Conservation (phyloP, 2,113 vertebrate species). For the Machaerirhynchus nigripectus region DNA sequence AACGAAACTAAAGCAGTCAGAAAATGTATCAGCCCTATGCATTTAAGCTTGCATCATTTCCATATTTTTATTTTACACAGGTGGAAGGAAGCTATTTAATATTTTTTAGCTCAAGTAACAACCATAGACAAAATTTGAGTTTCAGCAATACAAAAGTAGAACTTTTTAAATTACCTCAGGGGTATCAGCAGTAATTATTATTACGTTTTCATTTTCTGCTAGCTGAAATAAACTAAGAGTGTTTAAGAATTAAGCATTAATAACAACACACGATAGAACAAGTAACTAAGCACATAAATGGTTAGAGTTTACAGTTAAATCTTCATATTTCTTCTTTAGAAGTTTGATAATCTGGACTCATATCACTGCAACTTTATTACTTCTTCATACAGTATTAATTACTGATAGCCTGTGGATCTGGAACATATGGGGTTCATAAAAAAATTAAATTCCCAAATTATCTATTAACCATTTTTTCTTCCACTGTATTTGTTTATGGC, state of each 20-base stretch:
- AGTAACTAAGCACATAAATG: background rate
- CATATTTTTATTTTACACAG: background rate
- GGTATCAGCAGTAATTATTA: background rate
- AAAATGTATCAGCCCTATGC: background rate
- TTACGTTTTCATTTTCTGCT: background rate
- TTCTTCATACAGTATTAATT: background rate
- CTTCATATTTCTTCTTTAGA: background rate
- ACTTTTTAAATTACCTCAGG: background rate
- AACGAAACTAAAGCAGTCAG: conserved; percentile 30
- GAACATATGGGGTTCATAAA: background rate
- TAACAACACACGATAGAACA: rapidly evolving
- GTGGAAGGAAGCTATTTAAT: conserved; percentile 7
- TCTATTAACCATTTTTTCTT: background rate
- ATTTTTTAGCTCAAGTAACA: conserved; percentile 40
- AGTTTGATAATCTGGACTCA: background rate
- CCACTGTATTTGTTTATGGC: background rate
- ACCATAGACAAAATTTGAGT: conserved; percentile 21
- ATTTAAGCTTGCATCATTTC: background rate
- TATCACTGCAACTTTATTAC: background rate
- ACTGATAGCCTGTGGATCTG: background rate
- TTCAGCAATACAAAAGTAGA: background rate
- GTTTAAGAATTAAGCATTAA: background rate
- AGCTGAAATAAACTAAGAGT: background rate
- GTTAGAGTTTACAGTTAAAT: background rate
- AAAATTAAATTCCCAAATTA: background rate